Percentiles rank a stretch among this genome's conserved stretches.
phyloP scores from a whole-genome alignment of 1,140 invertebrate species.

The Episyrphus balteatus region DNA sequence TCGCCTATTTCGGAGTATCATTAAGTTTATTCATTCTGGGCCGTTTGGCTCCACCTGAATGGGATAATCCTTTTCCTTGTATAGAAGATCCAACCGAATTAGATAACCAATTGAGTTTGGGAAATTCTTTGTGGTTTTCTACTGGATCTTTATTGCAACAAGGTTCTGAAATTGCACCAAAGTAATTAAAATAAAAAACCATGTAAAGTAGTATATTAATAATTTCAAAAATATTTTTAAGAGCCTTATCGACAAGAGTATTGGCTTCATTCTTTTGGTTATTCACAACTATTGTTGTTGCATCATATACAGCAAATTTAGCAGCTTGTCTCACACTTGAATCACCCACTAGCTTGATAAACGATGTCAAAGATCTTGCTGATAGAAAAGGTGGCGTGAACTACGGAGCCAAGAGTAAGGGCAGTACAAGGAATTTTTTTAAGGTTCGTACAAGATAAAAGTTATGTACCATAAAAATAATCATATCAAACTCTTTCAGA shows the following conservation, averaged over 20 bases:
- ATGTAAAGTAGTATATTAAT: not conserved
- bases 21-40: constrained; percentile 70
- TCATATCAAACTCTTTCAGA: constrained; percentile 30
- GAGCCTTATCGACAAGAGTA: constrained; percentile 66
- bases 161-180: constrained; percentile 72
- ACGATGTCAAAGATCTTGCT: constrained; percentile 75
- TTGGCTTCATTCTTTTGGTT: constrained; percentile 85
- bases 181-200: constrained; percentile 38
- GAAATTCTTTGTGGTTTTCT: constrained; percentile 75
- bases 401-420: constrained; percentile 76
- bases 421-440: constrained; percentile 77
- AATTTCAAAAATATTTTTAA: constrained; percentile 21
- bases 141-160: constrained; percentile 74
- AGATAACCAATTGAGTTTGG: constrained; percentile 72
- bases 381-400: constrained; percentile 55
- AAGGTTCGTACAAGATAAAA: constrained; percentile 41
- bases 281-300: constrained; percentile 90
- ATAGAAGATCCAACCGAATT: constrained; percentile 61
- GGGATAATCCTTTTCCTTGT: constrained; percentile 72
- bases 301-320: constrained; percentile 93
- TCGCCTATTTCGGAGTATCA: constrained; percentile 67
- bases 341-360: constrained; percentile 64
- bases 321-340: constrained; percentile 92
- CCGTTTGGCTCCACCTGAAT: constrained; percentile 66
- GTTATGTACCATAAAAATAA: not conserved